Conservation (phyloP, 2,888 invertebrate species). For the Meteorus colon region DNA sequence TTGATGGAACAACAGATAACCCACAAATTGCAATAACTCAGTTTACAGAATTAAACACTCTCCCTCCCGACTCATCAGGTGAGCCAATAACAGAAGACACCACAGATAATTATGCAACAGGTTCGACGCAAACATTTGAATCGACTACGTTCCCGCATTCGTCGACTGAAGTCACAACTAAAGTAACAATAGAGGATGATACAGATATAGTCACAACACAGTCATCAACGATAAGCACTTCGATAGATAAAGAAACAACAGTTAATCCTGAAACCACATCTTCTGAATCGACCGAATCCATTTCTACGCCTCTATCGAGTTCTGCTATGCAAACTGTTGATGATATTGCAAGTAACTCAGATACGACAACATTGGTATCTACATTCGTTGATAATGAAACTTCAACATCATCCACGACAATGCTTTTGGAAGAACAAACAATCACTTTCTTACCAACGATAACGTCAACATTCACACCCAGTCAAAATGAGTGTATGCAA, state of each 20-base stretch:
- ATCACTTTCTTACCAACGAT: not conserved
- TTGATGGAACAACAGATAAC: no score
- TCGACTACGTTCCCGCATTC: not conserved
- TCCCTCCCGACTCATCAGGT: no score
- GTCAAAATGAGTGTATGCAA: not conserved
- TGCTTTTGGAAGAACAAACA: not conserved
- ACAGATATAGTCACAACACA: not conserved
- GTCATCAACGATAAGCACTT: not conserved
- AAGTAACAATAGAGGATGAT: not conserved
- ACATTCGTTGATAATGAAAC: not conserved
- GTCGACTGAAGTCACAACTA: not conserved
- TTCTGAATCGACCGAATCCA: no score
- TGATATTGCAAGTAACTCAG: not conserved
- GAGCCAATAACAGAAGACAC: no score
- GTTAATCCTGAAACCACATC: no score
- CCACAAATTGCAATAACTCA: no score
- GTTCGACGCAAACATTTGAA: not conserved
- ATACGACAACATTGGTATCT: not conserved
- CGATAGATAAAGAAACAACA: not conserved
- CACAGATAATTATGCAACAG: no score
- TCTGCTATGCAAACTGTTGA: not conserved
- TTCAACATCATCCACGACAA: not conserved
- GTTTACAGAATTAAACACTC: no score
- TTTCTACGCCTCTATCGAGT: no score
- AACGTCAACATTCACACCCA: not conserved